Evolutionary conservation across 2,888 invertebrate genomes (phyloP).

Genomic region (Epicampocera succincta): DNA sequence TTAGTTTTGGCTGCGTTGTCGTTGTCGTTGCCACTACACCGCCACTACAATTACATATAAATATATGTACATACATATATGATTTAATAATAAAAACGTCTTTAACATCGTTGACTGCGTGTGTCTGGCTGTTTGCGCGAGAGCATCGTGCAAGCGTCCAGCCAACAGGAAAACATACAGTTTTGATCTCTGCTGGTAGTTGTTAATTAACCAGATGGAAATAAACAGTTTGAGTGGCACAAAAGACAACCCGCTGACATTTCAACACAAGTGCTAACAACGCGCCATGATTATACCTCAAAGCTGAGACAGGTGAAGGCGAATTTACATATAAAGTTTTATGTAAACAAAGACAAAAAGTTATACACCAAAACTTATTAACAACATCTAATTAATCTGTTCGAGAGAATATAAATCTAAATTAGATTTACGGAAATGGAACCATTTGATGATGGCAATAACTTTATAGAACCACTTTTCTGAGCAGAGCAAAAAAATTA

Average conservation of each 20-base stretch:
- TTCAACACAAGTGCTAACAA: constrained; percentile 59
- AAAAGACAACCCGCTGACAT: constrained; percentile 58
- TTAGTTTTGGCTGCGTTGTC: not conserved
- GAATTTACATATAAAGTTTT: constrained; percentile 33
- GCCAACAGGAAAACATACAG: constrained; percentile 3
- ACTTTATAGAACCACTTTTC: no score
- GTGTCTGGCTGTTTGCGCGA: constrained; percentile 5
- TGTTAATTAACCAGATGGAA: constrained; percentile 65
- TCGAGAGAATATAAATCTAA: no score
- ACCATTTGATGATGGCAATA: no score
- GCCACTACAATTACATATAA: constrained; percentile 51
- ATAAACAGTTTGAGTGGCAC: constrained; percentile 25
- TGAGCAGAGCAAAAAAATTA: no score
- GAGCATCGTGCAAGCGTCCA: constrained; percentile 17
- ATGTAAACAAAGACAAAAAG: constrained; percentile 3
- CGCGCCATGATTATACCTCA: constrained; percentile 23
- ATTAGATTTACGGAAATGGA: no score
- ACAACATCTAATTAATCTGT: no score
- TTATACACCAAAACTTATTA: not conserved
- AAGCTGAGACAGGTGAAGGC: constrained; percentile 35
- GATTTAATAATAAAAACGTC: constrained; percentile 53
- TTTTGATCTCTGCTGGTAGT: constrained; percentile 58
- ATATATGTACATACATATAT: no score
- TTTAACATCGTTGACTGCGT: constrained; percentile 48
- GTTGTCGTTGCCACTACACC: not conserved